Percentiles rank a stretch among this genome's conserved stretches.
These are phyloP conservation scores for Xyliphius kryptos DNA, from an alignment of 2,113 vertebrate genomes.

Conservation along the genomic window DNA sequence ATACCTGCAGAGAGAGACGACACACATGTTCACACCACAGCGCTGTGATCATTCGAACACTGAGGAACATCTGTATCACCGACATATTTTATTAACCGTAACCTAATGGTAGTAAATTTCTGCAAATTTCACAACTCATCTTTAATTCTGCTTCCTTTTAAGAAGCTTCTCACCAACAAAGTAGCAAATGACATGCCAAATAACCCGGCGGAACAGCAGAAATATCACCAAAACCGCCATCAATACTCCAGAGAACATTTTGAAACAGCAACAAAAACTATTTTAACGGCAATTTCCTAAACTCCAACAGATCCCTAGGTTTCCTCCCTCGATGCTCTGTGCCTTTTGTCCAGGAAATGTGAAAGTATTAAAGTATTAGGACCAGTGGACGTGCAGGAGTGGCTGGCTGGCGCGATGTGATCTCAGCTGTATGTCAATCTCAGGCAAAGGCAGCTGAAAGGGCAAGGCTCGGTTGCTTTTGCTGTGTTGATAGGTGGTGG, in stretches of 20 bases:
- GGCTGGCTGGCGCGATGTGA: constrained; percentile 53
- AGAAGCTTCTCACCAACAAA: constrained; percentile 41
- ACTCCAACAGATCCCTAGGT: not conserved
- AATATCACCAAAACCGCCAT: constrained; percentile 46
- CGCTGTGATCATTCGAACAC: no score
- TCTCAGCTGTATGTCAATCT: constrained; percentile 64
- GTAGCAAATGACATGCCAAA: constrained; percentile 45
- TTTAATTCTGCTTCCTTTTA: constrained; percentile 13
- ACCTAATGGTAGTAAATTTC: not conserved
- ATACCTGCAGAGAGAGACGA: no score
- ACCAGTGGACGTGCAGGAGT: constrained; percentile 33
- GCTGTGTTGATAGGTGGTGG: constrained; percentile 44
- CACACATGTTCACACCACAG: no score
- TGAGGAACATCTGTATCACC: no score
- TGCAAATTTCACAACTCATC: not conserved
- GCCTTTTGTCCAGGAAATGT: constrained; percentile 23
- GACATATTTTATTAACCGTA: no score
- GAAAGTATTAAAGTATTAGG: constrained; percentile 46
- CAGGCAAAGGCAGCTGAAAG: constrained; percentile 74
- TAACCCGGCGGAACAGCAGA: constrained; percentile 36
- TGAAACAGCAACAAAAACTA: constrained; percentile 16
- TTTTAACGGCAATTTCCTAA: no score
- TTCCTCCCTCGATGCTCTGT: constrained; percentile 16
- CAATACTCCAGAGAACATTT: constrained; percentile 45
- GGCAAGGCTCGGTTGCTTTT: constrained; percentile 37